Conservation (phyloP, 2,113 vertebrate genomes). For the Empidonax alnorum region DNA sequence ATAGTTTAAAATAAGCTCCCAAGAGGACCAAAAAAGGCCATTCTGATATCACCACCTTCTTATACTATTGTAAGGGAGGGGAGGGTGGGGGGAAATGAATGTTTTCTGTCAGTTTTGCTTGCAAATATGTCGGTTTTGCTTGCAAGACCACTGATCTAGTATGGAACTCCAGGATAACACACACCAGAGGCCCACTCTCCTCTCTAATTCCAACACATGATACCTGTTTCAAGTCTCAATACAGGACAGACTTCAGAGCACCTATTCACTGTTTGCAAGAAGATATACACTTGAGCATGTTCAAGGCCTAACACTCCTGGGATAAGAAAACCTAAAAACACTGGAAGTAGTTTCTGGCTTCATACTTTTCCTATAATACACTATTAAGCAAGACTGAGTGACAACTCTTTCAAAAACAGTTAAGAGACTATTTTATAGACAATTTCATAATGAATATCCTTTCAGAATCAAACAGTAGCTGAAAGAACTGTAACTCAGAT, state of each 20-base stretch:
- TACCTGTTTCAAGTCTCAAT: background rate
- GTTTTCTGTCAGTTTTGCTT: background rate
- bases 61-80: background rate
- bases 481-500: background rate
- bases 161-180: background rate
- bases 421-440: background rate
- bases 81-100: background rate
- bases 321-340: background rate
- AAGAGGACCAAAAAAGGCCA: background rate
- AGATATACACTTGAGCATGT: background rate
- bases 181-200: background rate
- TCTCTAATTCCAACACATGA: background rate
- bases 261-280: background rate
- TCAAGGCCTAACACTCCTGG: background rate
- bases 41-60: background rate
- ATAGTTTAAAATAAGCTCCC: background rate
- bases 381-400: background rate
- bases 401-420: background rate
- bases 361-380: background rate
- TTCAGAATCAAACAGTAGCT: background rate
- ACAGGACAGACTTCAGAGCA: background rate
- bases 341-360: background rate
- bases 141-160: background rate
- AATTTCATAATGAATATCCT: background rate
- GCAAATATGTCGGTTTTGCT: background rate